Percentiles rank a stretch among this genome's conserved stretches.
phyloP scores from a whole-genome alignment of 2,113 vertebrate genomes.

The Rattus rattus region DNA sequence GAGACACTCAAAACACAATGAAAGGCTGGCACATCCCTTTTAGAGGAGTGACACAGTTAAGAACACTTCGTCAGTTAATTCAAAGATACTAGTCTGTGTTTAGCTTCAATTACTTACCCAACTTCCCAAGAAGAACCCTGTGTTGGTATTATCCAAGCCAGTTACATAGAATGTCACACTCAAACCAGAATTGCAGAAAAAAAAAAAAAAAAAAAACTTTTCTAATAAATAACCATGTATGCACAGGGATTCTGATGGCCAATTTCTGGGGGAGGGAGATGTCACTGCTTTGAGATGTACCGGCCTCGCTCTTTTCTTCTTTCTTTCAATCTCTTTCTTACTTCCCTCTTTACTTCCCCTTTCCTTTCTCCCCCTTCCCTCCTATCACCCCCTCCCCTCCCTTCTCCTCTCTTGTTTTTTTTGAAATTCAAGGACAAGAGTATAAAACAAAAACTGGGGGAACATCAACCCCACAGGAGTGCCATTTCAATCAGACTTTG shows the following conservation, averaged over 20 bases:
- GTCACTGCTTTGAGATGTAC: slow-evolving; percentile 1
- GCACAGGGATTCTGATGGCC: background rate
- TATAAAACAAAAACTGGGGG: background rate
- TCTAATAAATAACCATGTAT: background rate
- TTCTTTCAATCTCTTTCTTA: background rate
- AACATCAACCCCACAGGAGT: background rate
- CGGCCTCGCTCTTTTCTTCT: background rate
- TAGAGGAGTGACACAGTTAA: background rate
- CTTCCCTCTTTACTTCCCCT: no score
- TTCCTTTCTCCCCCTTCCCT: background rate
- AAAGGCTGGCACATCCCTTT: background rate
- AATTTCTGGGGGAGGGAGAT: background rate
- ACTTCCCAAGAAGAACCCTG: background rate
- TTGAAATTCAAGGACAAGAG: slow-evolving; percentile 6
- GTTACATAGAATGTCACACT: background rate
- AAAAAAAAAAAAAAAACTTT: background rate
- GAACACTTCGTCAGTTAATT: background rate
- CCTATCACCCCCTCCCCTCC: background rate
- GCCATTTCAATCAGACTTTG: background rate
- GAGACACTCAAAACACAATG: background rate
- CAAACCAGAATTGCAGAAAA: background rate
- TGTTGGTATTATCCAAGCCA: background rate
- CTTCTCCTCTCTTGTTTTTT: background rate
- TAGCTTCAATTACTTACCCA: background rate
- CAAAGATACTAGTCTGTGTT: background rate